A percentile compares a stretch with the other conserved stretches of the same genome.
Evolutionary conservation across 2,888 invertebrate species (phyloP).

Genomic region (Rutpela maculata): DNA sequence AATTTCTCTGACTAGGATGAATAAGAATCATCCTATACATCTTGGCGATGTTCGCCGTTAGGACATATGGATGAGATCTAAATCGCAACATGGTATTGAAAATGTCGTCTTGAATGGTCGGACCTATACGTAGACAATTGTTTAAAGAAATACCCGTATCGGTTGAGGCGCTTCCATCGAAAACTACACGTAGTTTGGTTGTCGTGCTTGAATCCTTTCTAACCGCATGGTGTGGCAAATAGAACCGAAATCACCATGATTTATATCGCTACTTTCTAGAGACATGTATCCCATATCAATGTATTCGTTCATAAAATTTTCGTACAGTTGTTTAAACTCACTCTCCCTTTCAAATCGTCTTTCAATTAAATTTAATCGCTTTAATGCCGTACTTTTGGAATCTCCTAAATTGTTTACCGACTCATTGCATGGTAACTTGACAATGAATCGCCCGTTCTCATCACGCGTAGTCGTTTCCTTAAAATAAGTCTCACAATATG

Average conservation of each 20-base stretch:
- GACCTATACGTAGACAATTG: neutral
- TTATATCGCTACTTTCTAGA: neutral
- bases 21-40: slow-evolving; percentile 41
- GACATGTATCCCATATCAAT: slow-evolving; percentile 37
- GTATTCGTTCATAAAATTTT: slow-evolving; percentile 39
- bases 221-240: slow-evolving; percentile 41
- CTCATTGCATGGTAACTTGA: slow-evolving; percentile 36
- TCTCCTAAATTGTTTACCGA: slow-evolving; percentile 25
- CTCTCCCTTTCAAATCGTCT: slow-evolving; percentile 29
- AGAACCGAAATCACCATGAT: slow-evolving; percentile 8
- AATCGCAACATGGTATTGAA: neutral
- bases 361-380: slow-evolving; percentile 37
- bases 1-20: slow-evolving; percentile 14
- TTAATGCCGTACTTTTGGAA: slow-evolving; percentile 20
- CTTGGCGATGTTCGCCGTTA: slow-evolving; percentile 33
- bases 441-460: slow-evolving; percentile 38
- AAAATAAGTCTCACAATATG: slow-evolving; percentile 35
- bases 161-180: neutral
- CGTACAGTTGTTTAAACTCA: slow-evolving; percentile 29
- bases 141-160: slow-evolving; percentile 12
- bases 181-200: neutral
- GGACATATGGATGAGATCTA: neutral
- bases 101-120: neutral
- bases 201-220: slow-evolving; percentile 41
- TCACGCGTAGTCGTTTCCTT: slow-evolving; percentile 18